phyloP scores from a whole-genome alignment of 1,140 invertebrate genomes.

The Magallana ariakensis region DNA sequence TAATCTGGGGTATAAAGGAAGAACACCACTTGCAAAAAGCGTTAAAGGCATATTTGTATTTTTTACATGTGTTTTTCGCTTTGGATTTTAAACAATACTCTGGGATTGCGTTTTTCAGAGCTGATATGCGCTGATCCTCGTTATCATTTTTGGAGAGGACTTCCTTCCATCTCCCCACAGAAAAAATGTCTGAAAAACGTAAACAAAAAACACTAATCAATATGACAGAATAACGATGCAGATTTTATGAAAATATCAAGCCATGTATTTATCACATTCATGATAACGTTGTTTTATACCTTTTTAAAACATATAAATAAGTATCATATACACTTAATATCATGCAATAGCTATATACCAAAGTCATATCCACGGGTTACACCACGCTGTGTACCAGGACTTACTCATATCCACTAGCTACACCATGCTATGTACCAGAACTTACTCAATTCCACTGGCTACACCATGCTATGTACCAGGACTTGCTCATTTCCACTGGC shows the following conservation, averaged over 20 bases:
- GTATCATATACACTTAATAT: neutral
- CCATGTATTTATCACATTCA: too few relatives aligned
- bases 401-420: too few relatives aligned
- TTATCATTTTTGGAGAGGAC: neutral
- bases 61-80: constrained; percentile 29
- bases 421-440: too few relatives aligned
- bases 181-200: constrained; percentile 48
- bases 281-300: neutral
- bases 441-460: too few relatives aligned
- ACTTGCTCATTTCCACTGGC: too few relatives aligned
- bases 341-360: neutral
- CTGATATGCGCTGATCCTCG: constrained; percentile 21
- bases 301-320: neutral
- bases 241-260: too few relatives aligned
- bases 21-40: constrained; percentile 7
- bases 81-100: constrained; percentile 16
- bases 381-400: too few relatives aligned
- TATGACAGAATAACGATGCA: neutral
- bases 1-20: neutral
- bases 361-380: neutral
- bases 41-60: constrained; percentile 38
- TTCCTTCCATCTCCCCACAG: constrained; percentile 31
- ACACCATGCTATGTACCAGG: too few relatives aligned
- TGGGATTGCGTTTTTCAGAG: neutral
- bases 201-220: neutral